Percentiles rank a stretch among this genome's conserved stretches.
Conservation (phyloP, 2,888 invertebrate species). For the Apodemia zela region DNA sequence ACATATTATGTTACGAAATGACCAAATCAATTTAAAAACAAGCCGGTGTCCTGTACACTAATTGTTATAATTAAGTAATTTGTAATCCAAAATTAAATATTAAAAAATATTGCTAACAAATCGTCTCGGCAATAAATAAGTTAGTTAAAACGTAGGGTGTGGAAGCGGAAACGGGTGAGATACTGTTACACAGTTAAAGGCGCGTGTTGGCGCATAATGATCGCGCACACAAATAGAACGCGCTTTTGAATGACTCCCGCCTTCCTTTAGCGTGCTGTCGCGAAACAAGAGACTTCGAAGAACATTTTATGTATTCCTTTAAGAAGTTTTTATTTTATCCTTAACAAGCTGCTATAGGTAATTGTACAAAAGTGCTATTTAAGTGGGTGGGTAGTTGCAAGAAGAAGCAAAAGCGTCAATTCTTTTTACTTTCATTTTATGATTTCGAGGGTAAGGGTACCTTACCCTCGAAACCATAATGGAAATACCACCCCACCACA, state of each 20-base stretch:
- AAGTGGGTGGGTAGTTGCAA: too few species aligned
- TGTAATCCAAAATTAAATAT: constrained; percentile 39
- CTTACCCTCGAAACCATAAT: too few species aligned
- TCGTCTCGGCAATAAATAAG: constrained; percentile 49
- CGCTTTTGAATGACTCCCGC: constrained; percentile 49
- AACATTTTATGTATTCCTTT: constrained; percentile 17
- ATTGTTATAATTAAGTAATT: constrained; percentile 11
- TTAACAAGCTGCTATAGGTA: too few species aligned
- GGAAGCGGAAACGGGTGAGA: constrained; percentile 67
- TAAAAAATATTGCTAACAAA: constrained; percentile 54
- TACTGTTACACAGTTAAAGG: constrained; percentile 72
- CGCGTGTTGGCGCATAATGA: constrained; percentile 75
- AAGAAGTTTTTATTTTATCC: too few species aligned
- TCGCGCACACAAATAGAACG: constrained; percentile 64
- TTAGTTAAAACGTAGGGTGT: constrained; percentile 43
- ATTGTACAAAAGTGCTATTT: too few species aligned
- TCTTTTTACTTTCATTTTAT: too few species aligned
- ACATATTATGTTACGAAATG: too few species aligned
- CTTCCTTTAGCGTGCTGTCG: constrained; percentile 61
- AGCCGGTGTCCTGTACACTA: too few species aligned
- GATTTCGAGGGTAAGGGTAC: too few species aligned
- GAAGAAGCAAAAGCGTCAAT: too few species aligned
- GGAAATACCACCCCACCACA: too few species aligned
- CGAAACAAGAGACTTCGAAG: constrained; percentile 45
- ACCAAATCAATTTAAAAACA: too few species aligned